A percentile compares a stretch with the other conserved stretches of the same genome.
These are phyloP conservation scores for Meandrusa payeni DNA, from an alignment of 2,888 invertebrate genomes.

Conservation along the genomic window DNA sequence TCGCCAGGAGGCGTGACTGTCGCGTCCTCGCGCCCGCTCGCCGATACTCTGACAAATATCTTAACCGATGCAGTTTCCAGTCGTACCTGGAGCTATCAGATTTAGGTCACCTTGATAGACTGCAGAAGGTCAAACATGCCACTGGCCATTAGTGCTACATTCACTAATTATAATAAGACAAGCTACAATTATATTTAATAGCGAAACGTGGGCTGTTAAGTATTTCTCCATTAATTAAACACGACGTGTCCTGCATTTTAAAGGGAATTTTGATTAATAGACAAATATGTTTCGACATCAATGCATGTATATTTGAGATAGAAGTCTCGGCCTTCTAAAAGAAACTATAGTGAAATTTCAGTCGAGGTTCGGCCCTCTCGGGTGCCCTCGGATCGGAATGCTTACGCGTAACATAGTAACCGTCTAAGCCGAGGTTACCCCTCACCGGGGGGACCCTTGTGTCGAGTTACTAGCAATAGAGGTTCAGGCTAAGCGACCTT, in stretches of 20 bases:
- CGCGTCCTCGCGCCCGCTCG: constrained; percentile 50
- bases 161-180: constrained; percentile 23
- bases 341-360: no score
- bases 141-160: constrained; percentile 7
- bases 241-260: neutral
- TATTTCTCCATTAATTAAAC: constrained; percentile 2
- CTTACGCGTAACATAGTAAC: no score
- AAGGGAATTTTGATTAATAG: no score
- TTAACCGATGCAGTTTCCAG: constrained; percentile 29
- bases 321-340: no score
- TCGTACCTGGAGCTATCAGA: constrained; percentile 36
- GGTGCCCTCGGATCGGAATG: no score
- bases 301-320: no score
- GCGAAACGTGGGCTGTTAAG: neutral
- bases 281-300: no score
- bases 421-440: no score
- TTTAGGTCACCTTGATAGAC: constrained; percentile 23
- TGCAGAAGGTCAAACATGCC: constrained; percentile 14
- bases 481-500: no score
- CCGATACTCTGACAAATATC: constrained; percentile 26
- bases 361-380: no score
- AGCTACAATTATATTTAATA: neutral
- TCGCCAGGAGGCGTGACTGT: constrained; percentile 60
- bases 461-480: no score
- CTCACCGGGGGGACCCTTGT: no score